Evolutionary conservation across 2,888 invertebrate species (phyloP).

Genomic region (Zygogramma bicolorata): DNA sequence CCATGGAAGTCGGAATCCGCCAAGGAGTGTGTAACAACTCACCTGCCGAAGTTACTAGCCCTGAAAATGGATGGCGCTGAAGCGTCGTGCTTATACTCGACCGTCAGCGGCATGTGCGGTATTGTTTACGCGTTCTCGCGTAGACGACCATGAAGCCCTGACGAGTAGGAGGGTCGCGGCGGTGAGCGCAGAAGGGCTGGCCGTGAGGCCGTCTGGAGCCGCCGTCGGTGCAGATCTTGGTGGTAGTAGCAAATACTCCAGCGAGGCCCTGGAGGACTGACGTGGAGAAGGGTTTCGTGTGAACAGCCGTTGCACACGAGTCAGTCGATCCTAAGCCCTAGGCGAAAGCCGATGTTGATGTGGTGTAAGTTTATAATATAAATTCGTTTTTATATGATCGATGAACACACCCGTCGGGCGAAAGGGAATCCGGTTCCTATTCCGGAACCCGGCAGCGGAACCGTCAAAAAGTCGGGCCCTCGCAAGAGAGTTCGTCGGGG

Average conservation of each 20-base stretch:
- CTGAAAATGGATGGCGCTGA: slow-evolving; percentile 76
- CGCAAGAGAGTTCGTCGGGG: slow-evolving; percentile 12
- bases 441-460: slow-evolving; percentile 73
- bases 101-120: slow-evolving; percentile 66
- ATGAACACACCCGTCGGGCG: slow-evolving; percentile 46
- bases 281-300: slow-evolving; percentile 60
- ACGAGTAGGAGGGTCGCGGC: slow-evolving; percentile 73
- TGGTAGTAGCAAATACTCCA: slow-evolving; percentile 72
- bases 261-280: slow-evolving; percentile 73
- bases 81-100: slow-evolving; percentile 63
- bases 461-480: slow-evolving; percentile 66
- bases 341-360: neutral
- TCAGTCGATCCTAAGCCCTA: slow-evolving; percentile 52
- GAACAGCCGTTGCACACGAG: slow-evolving; percentile 30
- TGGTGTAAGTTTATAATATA: neutral
- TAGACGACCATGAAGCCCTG: slow-evolving; percentile 67
- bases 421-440: slow-evolving; percentile 60
- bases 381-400: neutral
- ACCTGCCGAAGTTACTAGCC: slow-evolving; percentile 74
- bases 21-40: slow-evolving; percentile 68
- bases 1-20: too few species aligned
- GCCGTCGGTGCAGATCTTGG: slow-evolving; percentile 74
- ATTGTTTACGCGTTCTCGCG: too few species aligned
- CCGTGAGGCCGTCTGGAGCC: slow-evolving; percentile 70
- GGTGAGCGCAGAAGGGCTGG: slow-evolving; percentile 68